Evolutionary conservation across 2,113 vertebrate genomes (phyloP), one percentile per base, ranked within the genome.

Genomic region (Platycercus adscitus): DNA sequence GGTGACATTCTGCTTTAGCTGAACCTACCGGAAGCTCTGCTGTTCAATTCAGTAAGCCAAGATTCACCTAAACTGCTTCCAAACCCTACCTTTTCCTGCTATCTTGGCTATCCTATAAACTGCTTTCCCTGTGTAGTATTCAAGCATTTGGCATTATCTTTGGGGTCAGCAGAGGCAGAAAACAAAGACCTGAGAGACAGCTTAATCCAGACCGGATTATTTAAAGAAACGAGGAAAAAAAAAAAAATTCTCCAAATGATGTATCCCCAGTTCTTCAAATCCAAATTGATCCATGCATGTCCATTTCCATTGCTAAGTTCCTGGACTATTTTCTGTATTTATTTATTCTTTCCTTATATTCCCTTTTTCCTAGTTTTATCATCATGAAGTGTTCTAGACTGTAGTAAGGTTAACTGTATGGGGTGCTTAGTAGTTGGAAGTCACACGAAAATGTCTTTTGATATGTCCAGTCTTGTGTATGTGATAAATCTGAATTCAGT

Each of bases 51-150:
- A 37, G 58, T 53, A 39, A 77, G 7, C 28, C n/a, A 83, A 63
- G 43, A 72, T 52, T 86, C 37, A 46, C 29, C 25, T 23, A 76
- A 80, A 81, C 24, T 24, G 2, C 75, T 91, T 76, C 44, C 31
- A 69, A 69, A 85, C 44, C 5, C 68, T 28, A n/a, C 39, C 4
- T 64, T 61, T 78, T 13, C 14, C 18, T 46, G 7, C 13, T 25
- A 35, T 9, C 6, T 7, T 35, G 13, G 23, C 41, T 46, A 61
- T 24, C 28, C 44, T 47, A 71, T 28, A 73, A 56, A 75, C 29
- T 43, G 46, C 17, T 76, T 79, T 63, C 11, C 47, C 13, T 0
- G 0, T 26, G 19, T 37, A 66, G n/a, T 31, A 15, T 35, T 52
- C 43, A 81, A 87, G 79, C 21, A 66, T 85, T 53, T 80, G 58